phyloP scores from a whole-genome alignment of 2,113 vertebrate genomes.

The Falco punctatus region DNA sequence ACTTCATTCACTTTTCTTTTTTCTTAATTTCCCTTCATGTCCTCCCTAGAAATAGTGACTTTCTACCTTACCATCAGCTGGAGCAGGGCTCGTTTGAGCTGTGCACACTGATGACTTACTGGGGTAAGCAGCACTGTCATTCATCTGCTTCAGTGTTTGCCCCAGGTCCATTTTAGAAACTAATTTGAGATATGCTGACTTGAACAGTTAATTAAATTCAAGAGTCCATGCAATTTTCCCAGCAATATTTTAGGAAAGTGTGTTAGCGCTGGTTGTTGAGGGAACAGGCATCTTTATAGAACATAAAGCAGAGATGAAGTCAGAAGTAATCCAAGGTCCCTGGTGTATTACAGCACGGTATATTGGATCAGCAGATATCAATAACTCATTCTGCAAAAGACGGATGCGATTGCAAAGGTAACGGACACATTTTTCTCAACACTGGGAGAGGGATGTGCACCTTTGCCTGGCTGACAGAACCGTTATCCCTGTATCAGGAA shows the following conservation, averaged over 20 bases:
- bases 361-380: constrained; percentile 7
- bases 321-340: constrained; percentile 8
- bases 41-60: neutral
- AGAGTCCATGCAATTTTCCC: constrained; percentile 9
- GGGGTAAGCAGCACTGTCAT: neutral
- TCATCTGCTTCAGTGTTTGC: constrained; percentile 13
- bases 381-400: neutral
- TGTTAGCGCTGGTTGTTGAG: constrained; percentile 5
- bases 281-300: constrained; percentile 25
- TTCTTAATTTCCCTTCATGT: neutral
- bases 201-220: constrained; percentile 53
- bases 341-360: neutral
- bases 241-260: constrained; percentile 40
- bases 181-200: constrained; percentile 9
- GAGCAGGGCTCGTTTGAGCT: neutral
- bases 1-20: neutral
- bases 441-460: neutral
- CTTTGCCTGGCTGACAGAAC: neutral
- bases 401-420: neutral
- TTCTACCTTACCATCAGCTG: neutral
- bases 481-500: neutral
- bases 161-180: constrained; percentile 11
- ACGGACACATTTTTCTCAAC: neutral
- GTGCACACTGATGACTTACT: neutral
- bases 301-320: constrained; percentile 44